Conservation (phyloP, 2,888 invertebrate genomes). For the Ichneumon xanthorius region DNA sequence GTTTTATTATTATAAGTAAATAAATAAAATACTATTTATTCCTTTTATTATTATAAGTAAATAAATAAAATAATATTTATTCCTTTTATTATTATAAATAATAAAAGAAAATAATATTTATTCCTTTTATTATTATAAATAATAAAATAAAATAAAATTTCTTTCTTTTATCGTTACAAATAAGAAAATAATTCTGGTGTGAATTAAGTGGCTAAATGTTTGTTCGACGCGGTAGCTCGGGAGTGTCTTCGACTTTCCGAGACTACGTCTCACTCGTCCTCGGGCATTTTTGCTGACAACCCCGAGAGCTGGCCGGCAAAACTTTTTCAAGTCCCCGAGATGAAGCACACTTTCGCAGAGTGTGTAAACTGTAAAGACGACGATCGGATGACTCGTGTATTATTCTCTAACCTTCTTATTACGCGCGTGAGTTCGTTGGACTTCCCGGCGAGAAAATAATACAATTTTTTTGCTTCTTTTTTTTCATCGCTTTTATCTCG, state of each 20-base stretch:
- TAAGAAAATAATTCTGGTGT: not conserved
- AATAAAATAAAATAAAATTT: not conserved
- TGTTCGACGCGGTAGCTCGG: conserved; percentile 21
- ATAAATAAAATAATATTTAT: not conserved
- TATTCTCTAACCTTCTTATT: conserved; percentile 50
- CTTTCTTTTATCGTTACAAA: not conserved
- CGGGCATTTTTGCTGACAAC: conserved; percentile 32
- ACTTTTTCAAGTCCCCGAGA: conserved; percentile 7
- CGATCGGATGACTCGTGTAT: conserved; percentile 64
- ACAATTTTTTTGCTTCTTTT: conserved; percentile 22
- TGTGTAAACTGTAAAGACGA: conserved; percentile 34
- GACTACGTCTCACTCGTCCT: conserved; percentile 10
- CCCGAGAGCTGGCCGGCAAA: conserved; percentile 4
- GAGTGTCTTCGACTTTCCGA: not conserved
- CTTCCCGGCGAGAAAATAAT: conserved; percentile 52
- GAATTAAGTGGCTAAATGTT: conserved; percentile 2
- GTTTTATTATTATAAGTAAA: not conserved
- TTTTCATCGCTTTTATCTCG: conserved; percentile 10
- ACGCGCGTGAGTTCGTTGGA: conserved; percentile 35
- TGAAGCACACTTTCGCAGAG: conserved; percentile 3
- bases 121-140: too few species aligned
- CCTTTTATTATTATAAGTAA: not conserved
- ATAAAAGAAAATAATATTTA: too few species aligned
- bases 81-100: not conserved
- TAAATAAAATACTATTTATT: not conserved